phyloP scores from a whole-genome alignment of 2,797 vertebrate species.

The Zalophus californianus region DNA sequence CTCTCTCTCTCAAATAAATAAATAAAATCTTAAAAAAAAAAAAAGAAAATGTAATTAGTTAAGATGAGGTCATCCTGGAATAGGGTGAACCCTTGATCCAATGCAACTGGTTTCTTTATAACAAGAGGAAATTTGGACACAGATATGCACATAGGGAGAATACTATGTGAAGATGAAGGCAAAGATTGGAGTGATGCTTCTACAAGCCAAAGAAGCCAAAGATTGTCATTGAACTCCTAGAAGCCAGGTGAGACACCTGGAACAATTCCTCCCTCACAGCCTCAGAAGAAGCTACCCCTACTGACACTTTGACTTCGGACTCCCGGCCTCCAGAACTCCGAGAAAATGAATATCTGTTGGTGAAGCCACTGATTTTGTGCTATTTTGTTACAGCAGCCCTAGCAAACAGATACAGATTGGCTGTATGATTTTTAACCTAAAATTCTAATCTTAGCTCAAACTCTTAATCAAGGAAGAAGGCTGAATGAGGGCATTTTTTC shows the following conservation, averaged over 20 bases:
- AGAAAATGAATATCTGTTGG: background rate
- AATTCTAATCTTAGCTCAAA: background rate
- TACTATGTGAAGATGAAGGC: background rate
- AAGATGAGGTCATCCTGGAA: background rate
- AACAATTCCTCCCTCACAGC: background rate
- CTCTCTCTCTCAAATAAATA: too few species aligned
- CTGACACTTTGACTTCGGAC: background rate
- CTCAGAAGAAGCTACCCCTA: background rate
- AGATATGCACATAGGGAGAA: background rate
- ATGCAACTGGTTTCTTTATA: background rate
- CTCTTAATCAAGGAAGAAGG: background rate
- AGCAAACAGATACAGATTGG: background rate
- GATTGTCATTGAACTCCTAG: background rate
- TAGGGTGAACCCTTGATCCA: background rate
- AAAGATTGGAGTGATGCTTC: background rate
- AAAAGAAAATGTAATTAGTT: background rate
- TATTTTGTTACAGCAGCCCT: background rate
- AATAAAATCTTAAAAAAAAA: too few species aligned
- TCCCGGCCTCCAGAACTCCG: too few species aligned
- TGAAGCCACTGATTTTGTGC: background rate
- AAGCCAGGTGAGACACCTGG: background rate
- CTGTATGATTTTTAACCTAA: background rate
- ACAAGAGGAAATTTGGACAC: background rate
- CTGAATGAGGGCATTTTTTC: background rate
- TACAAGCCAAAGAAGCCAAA: background rate